Evolutionary conservation across 2,113 vertebrate genomes (phyloP).

Genomic region (Pseudopodoces humilis): DNA sequence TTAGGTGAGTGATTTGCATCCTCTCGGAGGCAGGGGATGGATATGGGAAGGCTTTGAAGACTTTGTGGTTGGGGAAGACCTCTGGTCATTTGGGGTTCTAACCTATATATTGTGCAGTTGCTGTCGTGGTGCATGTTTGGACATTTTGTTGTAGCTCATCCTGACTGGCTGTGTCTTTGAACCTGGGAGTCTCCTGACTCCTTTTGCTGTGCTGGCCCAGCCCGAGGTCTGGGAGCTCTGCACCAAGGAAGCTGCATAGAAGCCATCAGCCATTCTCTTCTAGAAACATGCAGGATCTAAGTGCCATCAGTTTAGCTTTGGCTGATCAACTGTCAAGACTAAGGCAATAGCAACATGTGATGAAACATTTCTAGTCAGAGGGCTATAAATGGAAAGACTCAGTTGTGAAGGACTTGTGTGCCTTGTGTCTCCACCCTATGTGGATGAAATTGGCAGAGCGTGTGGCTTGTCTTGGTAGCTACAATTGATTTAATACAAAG

Average conservation of each 20-base stretch:
- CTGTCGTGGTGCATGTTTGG: not conserved
- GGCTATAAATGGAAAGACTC: not conserved
- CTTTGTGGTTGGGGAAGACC: not conserved
- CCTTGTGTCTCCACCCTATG: not conserved
- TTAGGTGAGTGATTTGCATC: not conserved
- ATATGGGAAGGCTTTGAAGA: not conserved
- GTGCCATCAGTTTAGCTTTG: not conserved
- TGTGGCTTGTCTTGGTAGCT: not conserved
- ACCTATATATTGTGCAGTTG: not conserved
- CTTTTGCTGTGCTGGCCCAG: not conserved
- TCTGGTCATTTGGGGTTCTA: not conserved
- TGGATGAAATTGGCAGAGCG: not conserved
- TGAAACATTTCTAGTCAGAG: not conserved
- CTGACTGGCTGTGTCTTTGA: not conserved
- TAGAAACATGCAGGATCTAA: not conserved
- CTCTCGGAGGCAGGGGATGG: not conserved
- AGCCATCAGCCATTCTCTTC: not conserved
- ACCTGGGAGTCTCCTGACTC: not conserved
- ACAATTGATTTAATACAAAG: not conserved
- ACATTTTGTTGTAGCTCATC: not conserved
- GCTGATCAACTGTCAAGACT: not conserved
- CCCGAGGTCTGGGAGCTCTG: not conserved
- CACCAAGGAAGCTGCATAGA: not conserved
- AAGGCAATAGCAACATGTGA: not conserved
- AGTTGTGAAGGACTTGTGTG: not conserved